Evolutionary conservation across 1,140 invertebrate species (phyloP).

Genomic region (Helicoverpa armigera): DNA sequence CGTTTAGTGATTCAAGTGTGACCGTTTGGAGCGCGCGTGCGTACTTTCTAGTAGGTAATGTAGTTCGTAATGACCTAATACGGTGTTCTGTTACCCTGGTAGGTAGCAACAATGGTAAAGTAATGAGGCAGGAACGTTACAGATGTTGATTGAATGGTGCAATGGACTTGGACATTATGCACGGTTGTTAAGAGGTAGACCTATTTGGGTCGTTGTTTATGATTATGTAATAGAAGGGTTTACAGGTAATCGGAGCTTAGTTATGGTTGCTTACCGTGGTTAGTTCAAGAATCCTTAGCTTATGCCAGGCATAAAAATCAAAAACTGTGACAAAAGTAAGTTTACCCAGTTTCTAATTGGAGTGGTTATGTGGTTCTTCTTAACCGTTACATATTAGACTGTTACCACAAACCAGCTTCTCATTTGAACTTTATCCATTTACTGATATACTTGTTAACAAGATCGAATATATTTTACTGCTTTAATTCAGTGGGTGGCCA

Average conservation of each 20-base stretch:
- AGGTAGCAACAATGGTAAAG: slow-evolving; percentile 35
- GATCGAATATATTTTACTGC: no score
- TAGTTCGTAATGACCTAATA: slow-evolving; percentile 46
- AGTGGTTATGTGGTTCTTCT: no score
- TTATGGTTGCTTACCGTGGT: no score
- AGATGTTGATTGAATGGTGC: slow-evolving; percentile 45
- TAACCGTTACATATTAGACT: no score
- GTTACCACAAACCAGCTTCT: no score
- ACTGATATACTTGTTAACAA: no score
- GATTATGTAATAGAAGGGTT: not conserved
- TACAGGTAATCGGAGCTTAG: no score
- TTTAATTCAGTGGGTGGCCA: not conserved
- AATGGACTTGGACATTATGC: slow-evolving; percentile 25
- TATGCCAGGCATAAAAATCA: no score
- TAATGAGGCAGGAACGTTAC: slow-evolving; percentile 42
- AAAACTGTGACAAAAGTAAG: no score
- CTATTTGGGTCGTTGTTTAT: slow-evolving; percentile 12
- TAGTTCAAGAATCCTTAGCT: no score
- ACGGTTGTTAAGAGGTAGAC: slow-evolving; percentile 6
- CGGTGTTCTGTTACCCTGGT: slow-evolving; percentile 45
- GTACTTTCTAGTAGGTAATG: slow-evolving; percentile 30
- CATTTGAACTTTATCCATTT: no score
- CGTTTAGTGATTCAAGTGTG: slow-evolving; percentile 57
- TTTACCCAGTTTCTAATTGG: no score
- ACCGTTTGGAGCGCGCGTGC: slow-evolving; percentile 38